Evolutionary conservation across 2,797 vertebrate genomes (phyloP).

Genomic region (Triplophysa bombifrons): DNA sequence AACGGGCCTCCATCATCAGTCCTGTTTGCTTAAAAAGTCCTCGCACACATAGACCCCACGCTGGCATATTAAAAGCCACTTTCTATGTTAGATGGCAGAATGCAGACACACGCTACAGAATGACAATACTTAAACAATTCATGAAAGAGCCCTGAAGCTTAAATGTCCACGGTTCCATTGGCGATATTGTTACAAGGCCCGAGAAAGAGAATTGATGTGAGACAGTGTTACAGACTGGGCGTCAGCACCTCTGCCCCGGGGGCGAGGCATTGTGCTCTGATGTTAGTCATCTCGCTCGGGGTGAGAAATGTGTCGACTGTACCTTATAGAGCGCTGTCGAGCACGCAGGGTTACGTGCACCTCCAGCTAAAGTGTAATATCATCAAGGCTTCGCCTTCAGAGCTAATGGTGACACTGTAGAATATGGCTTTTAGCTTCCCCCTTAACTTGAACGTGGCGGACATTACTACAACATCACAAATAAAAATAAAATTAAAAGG

Average conservation of each 20-base stretch:
- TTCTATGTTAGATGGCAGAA: slow-evolving; percentile 73
- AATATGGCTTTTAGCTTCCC: slow-evolving; percentile 55
- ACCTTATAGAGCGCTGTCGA: slow-evolving; percentile 29
- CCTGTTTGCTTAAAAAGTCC: slow-evolving; percentile 68
- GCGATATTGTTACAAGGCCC: slow-evolving; percentile 57
- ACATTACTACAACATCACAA: slow-evolving; percentile 34
- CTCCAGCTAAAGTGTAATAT: slow-evolving; percentile 29
- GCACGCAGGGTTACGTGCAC: slow-evolving; percentile 37
- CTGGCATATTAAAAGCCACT: slow-evolving; percentile 72
- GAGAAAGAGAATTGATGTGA: slow-evolving; percentile 43
- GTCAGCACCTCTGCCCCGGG: slow-evolving; percentile 50
- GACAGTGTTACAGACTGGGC: slow-evolving; percentile 46
- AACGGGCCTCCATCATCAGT: slow-evolving; percentile 73
- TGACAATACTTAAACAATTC: slow-evolving; percentile 40
- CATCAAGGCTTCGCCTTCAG: slow-evolving; percentile 20
- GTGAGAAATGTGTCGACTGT: slow-evolving; percentile 42
- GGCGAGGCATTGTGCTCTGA: slow-evolving; percentile 69
- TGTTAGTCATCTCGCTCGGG: slow-evolving; percentile 50
- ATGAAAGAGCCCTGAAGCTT: slow-evolving; percentile 62
- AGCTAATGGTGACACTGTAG: slow-evolving; percentile 36
- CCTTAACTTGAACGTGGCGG: slow-evolving; percentile 1
- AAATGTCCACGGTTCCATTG: slow-evolving; percentile 61
- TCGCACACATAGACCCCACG: slow-evolving; percentile 63
- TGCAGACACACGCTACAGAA: slow-evolving; percentile 69
- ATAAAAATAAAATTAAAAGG: slow-evolving; percentile 30